These are phyloP conservation scores for Drosophila arizonae DNA, from an alignment of 1,140 invertebrate genomes.

Conservation along the genomic window DNA sequence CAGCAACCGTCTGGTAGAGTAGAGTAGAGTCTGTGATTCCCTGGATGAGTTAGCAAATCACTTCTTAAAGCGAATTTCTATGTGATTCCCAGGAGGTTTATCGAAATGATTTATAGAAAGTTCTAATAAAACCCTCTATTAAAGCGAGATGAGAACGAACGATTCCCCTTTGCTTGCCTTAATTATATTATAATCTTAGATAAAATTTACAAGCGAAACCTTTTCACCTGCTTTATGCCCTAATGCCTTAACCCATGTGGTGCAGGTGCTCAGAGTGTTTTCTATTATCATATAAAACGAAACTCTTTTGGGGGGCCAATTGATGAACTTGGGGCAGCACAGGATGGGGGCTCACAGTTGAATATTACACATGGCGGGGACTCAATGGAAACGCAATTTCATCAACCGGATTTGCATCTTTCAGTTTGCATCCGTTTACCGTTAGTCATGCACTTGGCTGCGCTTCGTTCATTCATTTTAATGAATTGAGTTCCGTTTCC, in stretches of 20 bases:
- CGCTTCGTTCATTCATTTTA: conserved; percentile 75
- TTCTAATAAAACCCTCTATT: too few species aligned
- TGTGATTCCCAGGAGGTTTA: too few species aligned
- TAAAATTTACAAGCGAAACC: too few species aligned
- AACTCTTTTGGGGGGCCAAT: background rate
- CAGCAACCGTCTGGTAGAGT: too few species aligned
- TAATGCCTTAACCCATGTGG: background rate
- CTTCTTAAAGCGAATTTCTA: too few species aligned
- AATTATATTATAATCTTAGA: too few species aligned
- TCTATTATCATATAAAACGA: conserved; percentile 1
- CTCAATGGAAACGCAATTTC: conserved; percentile 67
- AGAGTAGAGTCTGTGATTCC: too few species aligned
- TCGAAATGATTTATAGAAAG: too few species aligned
- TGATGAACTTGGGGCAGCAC: conserved; percentile 7
- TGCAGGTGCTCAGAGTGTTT: background rate
- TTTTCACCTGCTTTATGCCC: too few species aligned
- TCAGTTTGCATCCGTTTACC: conserved; percentile 78
- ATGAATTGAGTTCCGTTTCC: conserved; percentile 81
- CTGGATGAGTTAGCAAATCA: too few species aligned
- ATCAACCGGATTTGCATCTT: conserved; percentile 78
- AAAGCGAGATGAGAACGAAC: too few species aligned
- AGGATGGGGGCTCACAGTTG: background rate
- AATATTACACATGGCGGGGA: conserved; percentile 28
- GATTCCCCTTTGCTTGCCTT: too few species aligned
- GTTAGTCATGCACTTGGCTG: conserved; percentile 77